Base-by-base conservation (phyloP, 2,888 invertebrate genomes). In the Caenorhabditis doughertyi region DNA sequence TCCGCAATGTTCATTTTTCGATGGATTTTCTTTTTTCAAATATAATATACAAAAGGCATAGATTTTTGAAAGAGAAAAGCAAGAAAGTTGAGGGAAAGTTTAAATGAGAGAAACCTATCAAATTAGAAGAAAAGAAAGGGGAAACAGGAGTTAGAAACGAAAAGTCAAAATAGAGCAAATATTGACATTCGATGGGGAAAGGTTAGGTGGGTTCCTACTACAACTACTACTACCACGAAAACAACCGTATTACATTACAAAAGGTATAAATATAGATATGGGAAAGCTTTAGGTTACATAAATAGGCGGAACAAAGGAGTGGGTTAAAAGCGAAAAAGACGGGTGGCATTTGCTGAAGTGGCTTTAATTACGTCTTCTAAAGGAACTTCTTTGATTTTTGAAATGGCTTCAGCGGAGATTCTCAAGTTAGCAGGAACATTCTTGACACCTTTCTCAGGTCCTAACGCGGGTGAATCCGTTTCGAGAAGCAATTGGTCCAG, bases 391-490 rank as follows among this genome's bases (percentile, higher is more conserved):
- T 93, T 93, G 4, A 86, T 81, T 32, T 62, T 85, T 4, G 93
- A 92, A 25, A 93, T 91, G 71, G 92, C 91, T 67, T 93, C 90
- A 81, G 92, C 92, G 3, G 92, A 91, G 5, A 92, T 81, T 0
- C 32, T 29, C 7, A 92, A 87, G 84, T 93, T 93, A 1, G 87
- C 74, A 5, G 93, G 93, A 44, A 89, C 92, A 85, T 93, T 93
- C 60, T 92, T 79, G 13, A 85, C 90, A 7, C 84, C 82, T 65
- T 81, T 85, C 16, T 27, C 44, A 5, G 92, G 92, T 11, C 92
- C 93, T 3, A 93, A 89, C 7, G 92, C 93, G 3, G 93, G 93
- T 0, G 93, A 92, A 79, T 93, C 93, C 5, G 93, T 93, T 86
- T 93, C 93, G 32, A 93, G 84, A n/a, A 93, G 83, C 2, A 93